phyloP scores from a whole-genome alignment of 2,113 vertebrate species.

The Tupaia chinensis region DNA sequence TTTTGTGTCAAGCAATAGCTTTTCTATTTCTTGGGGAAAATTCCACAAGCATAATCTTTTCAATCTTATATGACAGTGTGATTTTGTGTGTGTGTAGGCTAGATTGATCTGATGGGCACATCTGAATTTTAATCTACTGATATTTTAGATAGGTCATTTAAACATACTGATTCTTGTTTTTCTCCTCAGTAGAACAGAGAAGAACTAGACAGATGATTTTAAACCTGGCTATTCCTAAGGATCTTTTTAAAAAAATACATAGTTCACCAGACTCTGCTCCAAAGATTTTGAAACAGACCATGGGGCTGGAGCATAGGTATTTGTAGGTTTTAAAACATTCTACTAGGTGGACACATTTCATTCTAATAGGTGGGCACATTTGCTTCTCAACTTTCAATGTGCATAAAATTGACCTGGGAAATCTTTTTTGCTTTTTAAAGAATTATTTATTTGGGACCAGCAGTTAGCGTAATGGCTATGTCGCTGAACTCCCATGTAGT shows the following conservation, averaged over 20 bases:
- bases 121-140: not conserved
- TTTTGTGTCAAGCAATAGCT: not conserved
- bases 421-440: not conserved
- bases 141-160: not conserved
- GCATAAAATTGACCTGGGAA: not conserved
- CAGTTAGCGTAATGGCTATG: no score
- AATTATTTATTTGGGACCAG: no score
- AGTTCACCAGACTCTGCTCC: not conserved
- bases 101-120: not conserved
- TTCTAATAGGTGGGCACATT: not conserved
- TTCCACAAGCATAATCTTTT: not conserved
- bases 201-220: not conserved
- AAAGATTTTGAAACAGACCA: not conserved
- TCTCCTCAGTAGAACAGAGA: not conserved
- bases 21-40: constrained; percentile 43
- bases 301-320: not conserved
- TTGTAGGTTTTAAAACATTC: not conserved
- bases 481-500: no score
- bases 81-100: not conserved
- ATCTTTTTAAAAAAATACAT: not conserved
- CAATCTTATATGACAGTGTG: not conserved
- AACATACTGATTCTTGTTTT: not conserved
- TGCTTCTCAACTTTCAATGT: not conserved
- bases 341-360: not conserved
- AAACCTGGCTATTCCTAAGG: not conserved